These are phyloP conservation scores for Paragorgia papillata DNA, from an alignment of 92 coral and sea anemone genomes.

Conservation along the genomic window DNA sequence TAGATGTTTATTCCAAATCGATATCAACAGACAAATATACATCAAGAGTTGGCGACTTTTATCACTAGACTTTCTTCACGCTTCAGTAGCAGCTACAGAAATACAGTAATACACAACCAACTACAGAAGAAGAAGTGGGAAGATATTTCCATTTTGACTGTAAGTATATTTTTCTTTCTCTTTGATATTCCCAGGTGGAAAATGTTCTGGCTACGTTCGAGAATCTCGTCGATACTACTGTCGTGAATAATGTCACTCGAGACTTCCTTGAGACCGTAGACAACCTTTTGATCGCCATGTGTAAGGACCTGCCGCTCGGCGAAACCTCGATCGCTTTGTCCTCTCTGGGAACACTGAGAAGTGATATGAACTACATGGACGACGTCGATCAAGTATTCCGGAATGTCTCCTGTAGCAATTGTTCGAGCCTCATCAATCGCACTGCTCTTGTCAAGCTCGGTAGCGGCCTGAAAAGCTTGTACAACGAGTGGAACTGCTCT, in stretches of 20 bases:
- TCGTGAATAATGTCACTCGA: conserved; percentile 13
- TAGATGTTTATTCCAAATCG: no score
- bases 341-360: neutral
- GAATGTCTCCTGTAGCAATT: neutral
- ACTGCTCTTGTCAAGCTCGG: conserved; percentile 28
- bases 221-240: conserved; percentile 21
- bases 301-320: conserved; percentile 6
- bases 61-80: no score
- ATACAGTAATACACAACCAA: no score
- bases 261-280: conserved; percentile 27
- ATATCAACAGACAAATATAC: no score
- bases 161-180: neutral
- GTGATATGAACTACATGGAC: conserved; percentile 35
- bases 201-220: conserved; percentile 18
- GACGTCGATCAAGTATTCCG: neutral
- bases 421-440: conserved; percentile 6
- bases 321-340: conserved; percentile 19
- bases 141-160: no score
- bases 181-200: conserved; percentile 6
- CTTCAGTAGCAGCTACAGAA: no score
- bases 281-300: conserved; percentile 25
- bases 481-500: conserved; percentile 31
- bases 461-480: conserved; percentile 9
- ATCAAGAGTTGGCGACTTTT: no score
- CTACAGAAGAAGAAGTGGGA: no score